A percentile compares a stretch with the other conserved stretches of the same genome.
These are phyloP conservation scores for Automeris io DNA, from an alignment of 2,888 invertebrate species.

Conservation along the genomic window DNA sequence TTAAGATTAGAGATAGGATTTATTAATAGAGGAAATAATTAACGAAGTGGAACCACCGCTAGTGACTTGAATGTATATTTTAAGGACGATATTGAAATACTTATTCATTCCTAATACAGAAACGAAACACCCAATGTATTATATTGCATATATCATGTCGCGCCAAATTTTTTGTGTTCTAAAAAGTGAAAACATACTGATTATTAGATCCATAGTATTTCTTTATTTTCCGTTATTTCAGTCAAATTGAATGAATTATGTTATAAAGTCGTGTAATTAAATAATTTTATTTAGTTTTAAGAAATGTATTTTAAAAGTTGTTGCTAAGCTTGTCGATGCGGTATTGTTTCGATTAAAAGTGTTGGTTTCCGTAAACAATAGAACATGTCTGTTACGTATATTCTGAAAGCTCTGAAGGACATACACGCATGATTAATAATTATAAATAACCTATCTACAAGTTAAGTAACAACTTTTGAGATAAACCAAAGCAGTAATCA, in stretches of 20 bases:
- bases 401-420: too few relatives aligned
- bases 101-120: neutral
- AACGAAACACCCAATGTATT: neutral
- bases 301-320: neutral
- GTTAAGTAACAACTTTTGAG: conserved; percentile 34
- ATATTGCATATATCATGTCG: too few relatives aligned
- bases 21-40: conserved; percentile 3
- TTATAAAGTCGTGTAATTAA: neutral
- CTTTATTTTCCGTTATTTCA: neutral
- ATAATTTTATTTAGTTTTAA: neutral
- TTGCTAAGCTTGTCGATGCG: too few relatives aligned
- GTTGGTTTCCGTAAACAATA: too few relatives aligned
- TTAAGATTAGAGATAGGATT: neutral
- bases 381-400: too few relatives aligned
- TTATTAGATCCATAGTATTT: too few relatives aligned
- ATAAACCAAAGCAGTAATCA: conserved; percentile 74
- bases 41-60: conserved; percentile 7
- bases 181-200: too few relatives aligned
- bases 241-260: neutral
- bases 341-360: too few relatives aligned
- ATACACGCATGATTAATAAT: too few relatives aligned
- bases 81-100: neutral
- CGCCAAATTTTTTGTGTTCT: too few relatives aligned
- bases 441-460: too few relatives aligned
- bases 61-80: conserved; percentile 1